phyloP scores from a whole-genome alignment of 1,140 invertebrate species.

The Heliconius hermathena region DNA sequence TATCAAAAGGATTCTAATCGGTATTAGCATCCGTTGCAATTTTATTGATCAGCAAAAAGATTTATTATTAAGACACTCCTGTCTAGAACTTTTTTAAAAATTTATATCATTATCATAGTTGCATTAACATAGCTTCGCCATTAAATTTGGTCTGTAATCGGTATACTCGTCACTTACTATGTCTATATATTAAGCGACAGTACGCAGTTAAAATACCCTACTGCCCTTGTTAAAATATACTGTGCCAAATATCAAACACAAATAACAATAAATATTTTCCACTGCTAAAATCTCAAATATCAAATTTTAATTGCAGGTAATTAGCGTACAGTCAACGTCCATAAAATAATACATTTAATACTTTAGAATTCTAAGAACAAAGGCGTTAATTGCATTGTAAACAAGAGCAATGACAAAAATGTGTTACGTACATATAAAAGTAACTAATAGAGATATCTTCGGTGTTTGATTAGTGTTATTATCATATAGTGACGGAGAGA shows the following conservation, averaged over 20 bases:
- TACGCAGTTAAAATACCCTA: no score
- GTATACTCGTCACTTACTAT: no score
- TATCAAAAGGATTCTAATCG: no score
- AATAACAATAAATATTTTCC: neutral
- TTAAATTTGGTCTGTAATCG: neutral
- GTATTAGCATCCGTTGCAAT: no score
- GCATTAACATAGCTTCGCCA: neutral
- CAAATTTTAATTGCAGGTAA: neutral
- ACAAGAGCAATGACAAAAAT: neutral
- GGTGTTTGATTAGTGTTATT: neutral
- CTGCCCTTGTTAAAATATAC: neutral
- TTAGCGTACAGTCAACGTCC: neutral
- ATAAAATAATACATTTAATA: slow-evolving; percentile 1
- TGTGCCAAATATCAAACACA: neutral
- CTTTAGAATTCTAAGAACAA: slow-evolving; percentile 9
- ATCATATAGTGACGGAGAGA: neutral
- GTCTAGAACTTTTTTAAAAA: no score
- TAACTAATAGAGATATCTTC: neutral
- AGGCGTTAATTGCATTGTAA: neutral
- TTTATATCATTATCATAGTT: neutral
- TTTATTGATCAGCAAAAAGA: no score
- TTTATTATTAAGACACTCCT: no score
- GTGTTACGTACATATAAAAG: neutral
- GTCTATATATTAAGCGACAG: no score
- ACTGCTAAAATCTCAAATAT: neutral